Conservation (phyloP, 2,888 invertebrate genomes). For the Ditula angustiorana region DNA sequence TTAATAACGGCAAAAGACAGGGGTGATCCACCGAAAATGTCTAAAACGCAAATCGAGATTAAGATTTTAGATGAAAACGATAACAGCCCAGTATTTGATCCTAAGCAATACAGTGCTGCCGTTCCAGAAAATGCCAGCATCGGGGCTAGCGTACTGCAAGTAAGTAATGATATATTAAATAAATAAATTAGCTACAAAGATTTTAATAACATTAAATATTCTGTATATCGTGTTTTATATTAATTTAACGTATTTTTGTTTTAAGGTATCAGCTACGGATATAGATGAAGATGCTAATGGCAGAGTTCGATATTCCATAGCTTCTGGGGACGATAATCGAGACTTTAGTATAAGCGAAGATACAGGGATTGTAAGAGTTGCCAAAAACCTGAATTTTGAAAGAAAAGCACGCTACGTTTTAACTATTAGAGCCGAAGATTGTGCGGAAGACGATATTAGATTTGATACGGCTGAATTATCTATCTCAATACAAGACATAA, state of each 20-base stretch:
- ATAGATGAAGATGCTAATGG: constrained; percentile 95
- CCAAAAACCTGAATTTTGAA: constrained; percentile 97
- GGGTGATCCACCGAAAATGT: constrained; percentile 92
- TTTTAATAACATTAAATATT: not conserved
- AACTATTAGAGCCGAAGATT: constrained; percentile 95
- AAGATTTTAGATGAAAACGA: constrained; percentile 95
- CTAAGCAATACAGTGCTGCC: constrained; percentile 94
- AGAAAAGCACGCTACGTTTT: constrained; percentile 93
- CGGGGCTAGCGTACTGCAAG: constrained; percentile 95
- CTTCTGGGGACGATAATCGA: constrained; percentile 94
- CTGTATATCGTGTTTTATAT: not conserved
- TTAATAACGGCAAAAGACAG: constrained; percentile 94
- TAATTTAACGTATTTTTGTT: constrained; percentile 41
- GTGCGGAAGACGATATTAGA: constrained; percentile 89
- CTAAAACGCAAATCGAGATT: constrained; percentile 89
- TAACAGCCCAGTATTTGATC: constrained; percentile 95
- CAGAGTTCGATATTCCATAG: constrained; percentile 96
- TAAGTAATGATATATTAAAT: constrained; percentile 63
- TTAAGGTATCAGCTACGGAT: constrained; percentile 94
- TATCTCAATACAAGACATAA: constrained; percentile 95
- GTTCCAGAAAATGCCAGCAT: constrained; percentile 97
- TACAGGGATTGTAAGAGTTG: constrained; percentile 95
- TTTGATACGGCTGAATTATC: constrained; percentile 93
- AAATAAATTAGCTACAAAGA: not conserved
- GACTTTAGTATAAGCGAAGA: constrained; percentile 97